Conservation (phyloP, 2,888 invertebrate species). For the Xanthorhoe designata region DNA sequence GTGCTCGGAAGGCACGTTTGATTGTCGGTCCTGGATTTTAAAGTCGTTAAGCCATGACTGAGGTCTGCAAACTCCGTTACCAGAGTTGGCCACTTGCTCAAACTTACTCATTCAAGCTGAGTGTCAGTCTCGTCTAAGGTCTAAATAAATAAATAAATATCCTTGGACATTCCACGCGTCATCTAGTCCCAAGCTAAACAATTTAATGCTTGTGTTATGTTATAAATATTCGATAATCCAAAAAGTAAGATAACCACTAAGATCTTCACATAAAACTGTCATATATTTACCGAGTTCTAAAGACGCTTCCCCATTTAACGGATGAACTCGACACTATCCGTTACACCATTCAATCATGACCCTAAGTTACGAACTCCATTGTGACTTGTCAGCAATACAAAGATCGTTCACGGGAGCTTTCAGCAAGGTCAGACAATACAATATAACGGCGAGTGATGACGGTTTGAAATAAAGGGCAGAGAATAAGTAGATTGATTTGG, state of each 20-base stretch:
- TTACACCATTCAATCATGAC: constrained; percentile 1
- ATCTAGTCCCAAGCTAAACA: too few relatives aligned
- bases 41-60: too few relatives aligned
- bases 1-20: too few relatives aligned
- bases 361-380: constrained; percentile 11
- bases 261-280: background rate
- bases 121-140: too few relatives aligned
- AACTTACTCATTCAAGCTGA: too few relatives aligned
- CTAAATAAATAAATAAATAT: too few relatives aligned
- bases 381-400: constrained; percentile 13
- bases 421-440: constrained; percentile 16
- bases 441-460: background rate
- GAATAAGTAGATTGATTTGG: background rate
- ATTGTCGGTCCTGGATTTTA: too few relatives aligned
- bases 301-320: constrained; percentile 4
- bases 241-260: background rate
- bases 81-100: too few relatives aligned
- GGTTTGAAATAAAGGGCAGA: background rate
- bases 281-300: background rate
- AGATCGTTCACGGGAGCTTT: constrained; percentile 4
- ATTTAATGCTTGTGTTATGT: too few relatives aligned
- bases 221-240: too few relatives aligned
- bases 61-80: too few relatives aligned
- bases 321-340: constrained; percentile 8
- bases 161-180: too few relatives aligned